Conservation (phyloP, 1,140 invertebrate species). For the Maniola jurtina region DNA sequence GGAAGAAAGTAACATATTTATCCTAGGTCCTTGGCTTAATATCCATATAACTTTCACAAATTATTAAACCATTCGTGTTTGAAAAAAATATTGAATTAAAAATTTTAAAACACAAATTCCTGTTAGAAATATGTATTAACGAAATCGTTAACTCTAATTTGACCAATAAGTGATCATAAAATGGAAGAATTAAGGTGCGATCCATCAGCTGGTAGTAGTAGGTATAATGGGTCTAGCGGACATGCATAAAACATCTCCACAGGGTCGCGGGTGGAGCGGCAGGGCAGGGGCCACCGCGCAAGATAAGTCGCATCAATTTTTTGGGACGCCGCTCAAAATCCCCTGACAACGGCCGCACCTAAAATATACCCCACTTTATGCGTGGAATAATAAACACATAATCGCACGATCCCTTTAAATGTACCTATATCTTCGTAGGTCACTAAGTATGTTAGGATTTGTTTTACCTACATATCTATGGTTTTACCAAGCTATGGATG, state of each 20-base stretch:
- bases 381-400: slow-evolving; percentile 55
- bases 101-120: too few species aligned
- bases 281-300: slow-evolving; percentile 38
- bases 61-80: too few species aligned
- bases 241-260: slow-evolving; percentile 54
- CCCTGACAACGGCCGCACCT: slow-evolving; percentile 54
- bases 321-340: slow-evolving; percentile 57
- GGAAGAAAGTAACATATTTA: too few species aligned
- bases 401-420: not conserved
- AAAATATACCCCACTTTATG: slow-evolving; percentile 68
- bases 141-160: too few species aligned
- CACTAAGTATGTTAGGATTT: not conserved
- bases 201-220: not conserved
- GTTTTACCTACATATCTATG: not conserved
- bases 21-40: too few species aligned
- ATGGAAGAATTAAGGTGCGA: not conserved
- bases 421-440: not conserved
- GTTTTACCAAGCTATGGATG: too few species aligned
- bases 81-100: too few species aligned
- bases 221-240: not conserved
- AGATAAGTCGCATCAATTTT: slow-evolving; percentile 43
- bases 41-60: too few species aligned
- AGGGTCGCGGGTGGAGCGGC: slow-evolving; percentile 29
- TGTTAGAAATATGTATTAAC: too few species aligned
- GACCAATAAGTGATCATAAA: not conserved